phyloP scores from a whole-genome alignment of 2,888 invertebrate genomes.

The Troides helena region DNA sequence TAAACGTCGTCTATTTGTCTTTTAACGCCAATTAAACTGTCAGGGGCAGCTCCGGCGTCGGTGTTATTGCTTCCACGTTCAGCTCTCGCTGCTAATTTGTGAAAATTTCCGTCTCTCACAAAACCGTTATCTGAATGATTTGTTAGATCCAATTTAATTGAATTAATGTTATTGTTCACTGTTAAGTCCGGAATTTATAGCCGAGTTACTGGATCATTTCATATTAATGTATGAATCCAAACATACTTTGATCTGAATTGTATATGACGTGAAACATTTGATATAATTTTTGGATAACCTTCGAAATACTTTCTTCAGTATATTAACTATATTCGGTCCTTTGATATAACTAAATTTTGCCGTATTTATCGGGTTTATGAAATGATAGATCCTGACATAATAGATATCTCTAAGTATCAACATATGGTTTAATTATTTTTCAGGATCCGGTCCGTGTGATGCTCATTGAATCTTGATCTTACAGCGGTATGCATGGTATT shows the following conservation, averaged over 20 bases:
- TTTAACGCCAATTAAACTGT: slow-evolving; percentile 31
- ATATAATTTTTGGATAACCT: too few species aligned
- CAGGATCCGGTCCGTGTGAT: too few species aligned
- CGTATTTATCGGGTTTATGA: too few species aligned
- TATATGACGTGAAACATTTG: too few species aligned
- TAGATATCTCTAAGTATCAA: too few species aligned
- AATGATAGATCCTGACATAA: too few species aligned
- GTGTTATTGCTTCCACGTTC: slow-evolving; percentile 23
- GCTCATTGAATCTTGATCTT: too few species aligned
- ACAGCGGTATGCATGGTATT: too few species aligned
- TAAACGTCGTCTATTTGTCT: slow-evolving; percentile 30
- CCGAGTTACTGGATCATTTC: slow-evolving; percentile 11
- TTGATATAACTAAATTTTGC: too few species aligned
- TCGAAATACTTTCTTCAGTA: too few species aligned
- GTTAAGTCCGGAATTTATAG: slow-evolving; percentile 15
- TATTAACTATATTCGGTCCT: too few species aligned
- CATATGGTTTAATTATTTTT: too few species aligned
- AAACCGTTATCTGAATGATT: slow-evolving; percentile 27
- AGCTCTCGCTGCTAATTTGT: slow-evolving; percentile 27
- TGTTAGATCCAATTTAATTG: slow-evolving; percentile 26
- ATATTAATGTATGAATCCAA: slow-evolving; percentile 7
- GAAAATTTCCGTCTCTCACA: slow-evolving; percentile 25
- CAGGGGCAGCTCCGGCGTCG: slow-evolving; percentile 23
- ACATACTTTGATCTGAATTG: not conserved
- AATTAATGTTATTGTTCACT: slow-evolving; percentile 28